Conservation (phyloP, 2,113 vertebrate species). For the Anarhynchus alexandrinus region DNA sequence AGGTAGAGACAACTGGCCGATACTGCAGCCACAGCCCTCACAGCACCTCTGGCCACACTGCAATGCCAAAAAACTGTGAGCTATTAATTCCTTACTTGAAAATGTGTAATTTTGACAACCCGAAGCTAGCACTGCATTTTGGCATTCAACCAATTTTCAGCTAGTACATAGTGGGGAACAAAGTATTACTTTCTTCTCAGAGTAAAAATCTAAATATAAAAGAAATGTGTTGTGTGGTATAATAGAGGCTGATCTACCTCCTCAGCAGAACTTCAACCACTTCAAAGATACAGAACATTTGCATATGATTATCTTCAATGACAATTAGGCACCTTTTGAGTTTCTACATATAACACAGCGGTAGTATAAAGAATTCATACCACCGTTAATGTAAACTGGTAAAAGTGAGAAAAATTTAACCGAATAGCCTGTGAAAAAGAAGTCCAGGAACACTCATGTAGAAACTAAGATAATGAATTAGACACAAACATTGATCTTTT, state of each 20-base stretch:
- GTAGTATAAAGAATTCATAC: neutral
- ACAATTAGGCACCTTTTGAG: conserved; percentile 30
- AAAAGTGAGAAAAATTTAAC: neutral
- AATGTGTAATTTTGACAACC: neutral
- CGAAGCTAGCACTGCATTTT: neutral
- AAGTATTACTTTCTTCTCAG: neutral
- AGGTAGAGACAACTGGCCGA: neutral
- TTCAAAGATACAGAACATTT: conserved; percentile 10
- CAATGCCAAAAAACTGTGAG: neutral
- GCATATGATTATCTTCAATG: conserved; percentile 27
- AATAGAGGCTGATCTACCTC: conserved; percentile 13
- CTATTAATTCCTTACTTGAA: neutral
- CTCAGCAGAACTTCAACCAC: conserved; percentile 4
- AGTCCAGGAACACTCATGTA: neutral
- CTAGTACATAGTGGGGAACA: neutral
- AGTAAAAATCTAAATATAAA: conserved; percentile 25
- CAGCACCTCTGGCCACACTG: neutral
- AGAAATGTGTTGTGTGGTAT: neutral
- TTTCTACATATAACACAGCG: neutral
- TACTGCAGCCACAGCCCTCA: neutral
- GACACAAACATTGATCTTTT: neutral
- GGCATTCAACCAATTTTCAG: neutral
- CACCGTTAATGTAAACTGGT: neutral
- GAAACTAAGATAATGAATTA: neutral
- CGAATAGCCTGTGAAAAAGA: neutral